A percentile compares a stretch with the other conserved stretches of the same genome.
These are phyloP conservation scores for Lasioglossum figueresi DNA, from an alignment of 2,888 invertebrate genomes.

Conservation along the genomic window DNA sequence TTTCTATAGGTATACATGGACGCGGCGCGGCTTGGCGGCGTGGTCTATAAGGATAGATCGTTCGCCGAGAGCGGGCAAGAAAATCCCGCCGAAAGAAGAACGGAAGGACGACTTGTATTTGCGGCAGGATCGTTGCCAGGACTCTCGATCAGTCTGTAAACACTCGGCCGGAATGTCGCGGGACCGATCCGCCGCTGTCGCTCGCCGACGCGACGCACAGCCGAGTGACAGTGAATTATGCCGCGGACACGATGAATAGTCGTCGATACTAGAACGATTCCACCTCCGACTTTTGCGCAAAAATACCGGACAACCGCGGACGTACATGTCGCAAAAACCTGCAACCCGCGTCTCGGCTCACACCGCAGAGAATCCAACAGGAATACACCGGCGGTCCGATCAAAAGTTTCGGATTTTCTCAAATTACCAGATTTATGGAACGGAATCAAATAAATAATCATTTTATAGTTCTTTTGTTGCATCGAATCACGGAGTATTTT, in stretches of 20 bases:
- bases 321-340: conserved; percentile 30
- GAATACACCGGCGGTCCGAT: neutral
- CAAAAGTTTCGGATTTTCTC: neutral
- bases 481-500: too few relatives aligned
- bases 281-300: conserved; percentile 30
- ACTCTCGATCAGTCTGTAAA: conserved; percentile 58
- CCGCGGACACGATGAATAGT: conserved; percentile 42
- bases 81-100: conserved; percentile 43
- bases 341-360: neutral
- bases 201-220: conserved; percentile 17
- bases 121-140: conserved; percentile 40
- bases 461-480: too few relatives aligned
- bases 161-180: conserved; percentile 54
- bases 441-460: neutral
- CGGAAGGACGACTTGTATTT: conserved; percentile 66
- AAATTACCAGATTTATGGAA: neutral
- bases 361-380: neutral
- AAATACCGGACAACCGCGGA: conserved; percentile 29
- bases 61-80: conserved; percentile 46
- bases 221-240: conserved; percentile 54
- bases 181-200: conserved; percentile 38
- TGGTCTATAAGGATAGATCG: conserved; percentile 58
- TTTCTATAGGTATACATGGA: conserved; percentile 48
- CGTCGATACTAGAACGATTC: conserved; percentile 39
- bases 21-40: conserved; percentile 6